Evolutionary conservation across 2,888 invertebrate genomes (phyloP).

Genomic region (Calliphora vomitoria): DNA sequence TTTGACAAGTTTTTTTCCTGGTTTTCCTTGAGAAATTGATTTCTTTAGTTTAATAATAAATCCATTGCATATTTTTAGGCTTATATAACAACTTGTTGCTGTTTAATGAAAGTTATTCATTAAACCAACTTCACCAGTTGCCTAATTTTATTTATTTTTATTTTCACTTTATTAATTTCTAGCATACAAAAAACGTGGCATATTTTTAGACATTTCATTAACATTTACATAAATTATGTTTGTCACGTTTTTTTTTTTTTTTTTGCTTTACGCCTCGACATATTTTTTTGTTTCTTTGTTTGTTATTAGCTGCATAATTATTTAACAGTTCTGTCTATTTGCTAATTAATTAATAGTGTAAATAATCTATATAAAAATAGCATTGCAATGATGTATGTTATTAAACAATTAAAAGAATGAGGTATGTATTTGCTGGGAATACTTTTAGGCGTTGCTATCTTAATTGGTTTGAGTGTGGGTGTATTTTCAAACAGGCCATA

Average conservation of each 20-base stretch:
- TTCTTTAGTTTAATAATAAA: slow-evolving; percentile 26
- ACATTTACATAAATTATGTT: background rate
- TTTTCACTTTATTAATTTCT: too few species aligned
- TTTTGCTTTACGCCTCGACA: too few species aligned
- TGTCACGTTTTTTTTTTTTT: slow-evolving; percentile 1
- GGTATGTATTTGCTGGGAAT: slow-evolving; percentile 11
- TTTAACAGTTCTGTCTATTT: slow-evolving; percentile 15
- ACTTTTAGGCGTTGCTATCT: slow-evolving; percentile 2
- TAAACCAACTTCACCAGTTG: too few species aligned
- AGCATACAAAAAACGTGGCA: background rate
- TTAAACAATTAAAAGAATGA: background rate
- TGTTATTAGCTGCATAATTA: background rate
- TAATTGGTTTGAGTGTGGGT: too few species aligned
- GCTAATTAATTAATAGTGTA: slow-evolving; percentile 39
- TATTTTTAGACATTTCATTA: slow-evolving; percentile 7
- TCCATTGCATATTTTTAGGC: background rate
- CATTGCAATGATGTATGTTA: background rate
- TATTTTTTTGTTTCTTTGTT: too few species aligned
- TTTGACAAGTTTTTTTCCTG: too few species aligned
- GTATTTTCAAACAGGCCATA: too few species aligned
- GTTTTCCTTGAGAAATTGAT: too few species aligned
- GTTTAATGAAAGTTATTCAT: too few species aligned
- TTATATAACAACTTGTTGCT: slow-evolving; percentile 3
- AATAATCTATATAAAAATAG: slow-evolving; percentile 8
- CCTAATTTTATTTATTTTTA: too few species aligned